These are phyloP conservation scores for Chondrosia reniformis DNA, from an alignment of 37 sponge, comb jelly and placozoan species.

Conservation along the genomic window DNA sequence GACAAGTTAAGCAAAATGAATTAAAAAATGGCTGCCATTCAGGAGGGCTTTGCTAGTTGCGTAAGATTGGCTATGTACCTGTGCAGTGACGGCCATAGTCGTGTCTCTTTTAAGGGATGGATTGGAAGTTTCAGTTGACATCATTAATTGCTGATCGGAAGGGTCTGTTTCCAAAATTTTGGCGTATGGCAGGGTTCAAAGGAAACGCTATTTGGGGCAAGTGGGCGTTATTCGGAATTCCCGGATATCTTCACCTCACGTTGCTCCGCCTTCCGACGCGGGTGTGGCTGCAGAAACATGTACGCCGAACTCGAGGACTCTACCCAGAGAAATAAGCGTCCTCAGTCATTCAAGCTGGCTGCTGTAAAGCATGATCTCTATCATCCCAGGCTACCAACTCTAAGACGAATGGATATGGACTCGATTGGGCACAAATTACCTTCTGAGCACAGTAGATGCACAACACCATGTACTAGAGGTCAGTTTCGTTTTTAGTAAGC, in stretches of 20 bases:
- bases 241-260: too few species aligned
- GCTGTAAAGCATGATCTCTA: constrained; percentile 75
- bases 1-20: neutral
- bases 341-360: constrained; percentile 48
- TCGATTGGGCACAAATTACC: constrained; percentile 48
- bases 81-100: constrained; percentile 78
- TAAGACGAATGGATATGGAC: constrained; percentile 86
- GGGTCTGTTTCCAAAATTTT: too few species aligned
- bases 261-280: too few species aligned
- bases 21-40: neutral
- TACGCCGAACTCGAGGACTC: too few species aligned
- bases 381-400: constrained; percentile 77
- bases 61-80: too few species aligned
- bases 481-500: too few species aligned
- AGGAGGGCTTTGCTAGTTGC: too few species aligned
- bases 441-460: constrained; percentile 68
- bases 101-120: constrained; percentile 66
- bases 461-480: constrained; percentile 59
- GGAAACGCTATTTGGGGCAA: too few species aligned
- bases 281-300: too few species aligned
- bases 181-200: too few species aligned
- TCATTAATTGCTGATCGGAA: neutral
- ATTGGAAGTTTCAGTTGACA: neutral
- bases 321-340: too few species aligned
- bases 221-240: too few species aligned